Conservation (phyloP, 2,113 vertebrate species). For the Pangasianodon hypophthalmus region DNA sequence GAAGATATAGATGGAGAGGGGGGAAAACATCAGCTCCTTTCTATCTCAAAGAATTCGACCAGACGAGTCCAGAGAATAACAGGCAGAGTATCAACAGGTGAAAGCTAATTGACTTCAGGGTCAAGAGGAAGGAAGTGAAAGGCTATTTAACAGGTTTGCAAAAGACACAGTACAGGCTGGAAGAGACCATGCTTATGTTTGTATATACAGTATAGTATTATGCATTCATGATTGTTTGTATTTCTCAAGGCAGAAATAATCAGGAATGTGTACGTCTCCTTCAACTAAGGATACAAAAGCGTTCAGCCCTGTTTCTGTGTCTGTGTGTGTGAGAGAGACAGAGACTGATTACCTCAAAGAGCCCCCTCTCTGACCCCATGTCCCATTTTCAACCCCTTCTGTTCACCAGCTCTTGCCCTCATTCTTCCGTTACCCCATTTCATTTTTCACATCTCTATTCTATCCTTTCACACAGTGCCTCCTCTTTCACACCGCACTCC, state of each 20-base stretch:
- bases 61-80: neutral
- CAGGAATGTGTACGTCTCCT: neutral
- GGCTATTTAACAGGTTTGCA: neutral
- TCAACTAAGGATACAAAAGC: neutral
- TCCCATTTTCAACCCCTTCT: conserved; percentile 38
- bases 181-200: neutral
- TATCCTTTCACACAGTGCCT: conserved; percentile 2
- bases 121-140: conserved; percentile 12
- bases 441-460: conserved; percentile 5
- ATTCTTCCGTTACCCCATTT: conserved; percentile 13
- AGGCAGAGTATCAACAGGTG: conserved; percentile 1
- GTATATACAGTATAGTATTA: neutral
- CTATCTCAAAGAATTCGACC: neutral
- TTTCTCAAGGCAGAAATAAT: conserved; percentile 25
- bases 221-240: conserved; percentile 19
- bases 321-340: conserved; percentile 11
- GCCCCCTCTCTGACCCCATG: conserved; percentile 21
- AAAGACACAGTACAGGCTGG: neutral
- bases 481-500: neutral
- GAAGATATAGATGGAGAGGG: conserved; percentile 2
- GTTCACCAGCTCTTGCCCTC: conserved; percentile 1
- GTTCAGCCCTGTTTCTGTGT: conserved; percentile 7
- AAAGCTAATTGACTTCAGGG: conserved; percentile 5
- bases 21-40: neutral
- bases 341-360: conserved; percentile 24